phyloP scores from a whole-genome alignment of 2,888 invertebrate species.

The Endomychus coccineus region DNA sequence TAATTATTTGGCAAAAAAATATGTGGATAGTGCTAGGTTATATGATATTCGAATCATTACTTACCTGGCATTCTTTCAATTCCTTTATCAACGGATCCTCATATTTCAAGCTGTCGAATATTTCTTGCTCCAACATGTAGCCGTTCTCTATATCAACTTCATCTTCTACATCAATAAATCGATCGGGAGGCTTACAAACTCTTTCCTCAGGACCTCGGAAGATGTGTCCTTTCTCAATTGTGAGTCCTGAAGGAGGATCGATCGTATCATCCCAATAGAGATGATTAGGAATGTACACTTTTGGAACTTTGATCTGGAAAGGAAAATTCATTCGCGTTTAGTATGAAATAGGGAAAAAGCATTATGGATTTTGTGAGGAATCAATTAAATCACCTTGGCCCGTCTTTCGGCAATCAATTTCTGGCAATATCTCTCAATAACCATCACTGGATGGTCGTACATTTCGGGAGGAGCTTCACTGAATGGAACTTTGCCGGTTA shows the following conservation, averaged over 20 bases:
- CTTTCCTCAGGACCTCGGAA: constrained; percentile 39
- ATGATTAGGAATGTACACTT: constrained; percentile 38
- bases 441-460: constrained; percentile 60
- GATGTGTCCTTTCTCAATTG: constrained; percentile 44
- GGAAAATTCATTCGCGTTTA: no score
- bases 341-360: no score
- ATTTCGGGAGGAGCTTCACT: constrained; percentile 60
- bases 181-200: constrained; percentile 43
- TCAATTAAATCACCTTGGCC: constrained; percentile 44
- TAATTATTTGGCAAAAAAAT: no score
- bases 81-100: constrained; percentile 55
- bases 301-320: constrained; percentile 38
- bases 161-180: constrained; percentile 38
- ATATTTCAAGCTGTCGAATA: constrained; percentile 54
- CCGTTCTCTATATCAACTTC: constrained; percentile 46
- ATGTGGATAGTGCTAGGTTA: neutral
- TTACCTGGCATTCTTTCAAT: constrained; percentile 53
- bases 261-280: constrained; percentile 41
- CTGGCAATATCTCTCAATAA: constrained; percentile 51
- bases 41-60: neutral
- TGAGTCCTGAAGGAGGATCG: constrained; percentile 41
- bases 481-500: constrained; percentile 59
- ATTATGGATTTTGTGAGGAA: no score
- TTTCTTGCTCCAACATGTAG: constrained; percentile 53
- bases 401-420: constrained; percentile 46